phyloP scores from a whole-genome alignment of 2,888 invertebrate species.

The Drosophila emarginata region DNA sequence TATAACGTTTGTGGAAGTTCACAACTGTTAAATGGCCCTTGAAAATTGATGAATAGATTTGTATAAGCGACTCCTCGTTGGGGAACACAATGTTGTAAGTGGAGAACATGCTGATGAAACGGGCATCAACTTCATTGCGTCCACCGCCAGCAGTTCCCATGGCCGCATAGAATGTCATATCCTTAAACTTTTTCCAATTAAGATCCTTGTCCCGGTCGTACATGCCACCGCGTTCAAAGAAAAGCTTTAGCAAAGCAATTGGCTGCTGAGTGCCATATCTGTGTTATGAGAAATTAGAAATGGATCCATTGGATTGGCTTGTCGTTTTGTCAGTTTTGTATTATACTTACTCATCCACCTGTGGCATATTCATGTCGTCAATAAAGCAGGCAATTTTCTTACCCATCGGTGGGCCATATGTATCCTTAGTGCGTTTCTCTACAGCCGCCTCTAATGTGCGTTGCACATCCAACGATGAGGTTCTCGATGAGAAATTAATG shows the following conservation, averaged over 20 bases:
- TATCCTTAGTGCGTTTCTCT: conserved; percentile 94
- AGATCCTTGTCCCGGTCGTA: conserved; percentile 95
- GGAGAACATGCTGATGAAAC: conserved; percentile 95
- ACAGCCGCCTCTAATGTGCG: conserved; percentile 92
- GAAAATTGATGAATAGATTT: conserved; percentile 92
- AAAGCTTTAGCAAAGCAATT: conserved; percentile 93
- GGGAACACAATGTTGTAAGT: conserved; percentile 94
- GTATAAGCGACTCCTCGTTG: conserved; percentile 88
- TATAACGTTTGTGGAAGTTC: conserved; percentile 87
- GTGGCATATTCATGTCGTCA: conserved; percentile 98
- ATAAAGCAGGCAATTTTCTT: conserved; percentile 95
- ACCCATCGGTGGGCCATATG: conserved; percentile 94
- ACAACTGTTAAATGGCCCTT: conserved; percentile 87
- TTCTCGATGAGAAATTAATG: conserved; percentile 95
- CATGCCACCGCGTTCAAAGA: conserved; percentile 94
- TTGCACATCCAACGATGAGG: conserved; percentile 95
- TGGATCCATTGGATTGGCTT: neutral
- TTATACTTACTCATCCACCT: conserved; percentile 84
- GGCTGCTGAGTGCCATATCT: conserved; percentile 96
- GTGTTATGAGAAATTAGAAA: neutral
- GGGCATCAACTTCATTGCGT: conserved; percentile 93
- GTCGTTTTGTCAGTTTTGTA: conserved; percentile 1
- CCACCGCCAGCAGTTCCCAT: conserved; percentile 96
- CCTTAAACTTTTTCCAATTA: conserved; percentile 93
- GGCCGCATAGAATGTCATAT: conserved; percentile 89